These are phyloP conservation scores for Carcina quercana DNA, from an alignment of 2,888 invertebrate genomes.

Conservation along the genomic window DNA sequence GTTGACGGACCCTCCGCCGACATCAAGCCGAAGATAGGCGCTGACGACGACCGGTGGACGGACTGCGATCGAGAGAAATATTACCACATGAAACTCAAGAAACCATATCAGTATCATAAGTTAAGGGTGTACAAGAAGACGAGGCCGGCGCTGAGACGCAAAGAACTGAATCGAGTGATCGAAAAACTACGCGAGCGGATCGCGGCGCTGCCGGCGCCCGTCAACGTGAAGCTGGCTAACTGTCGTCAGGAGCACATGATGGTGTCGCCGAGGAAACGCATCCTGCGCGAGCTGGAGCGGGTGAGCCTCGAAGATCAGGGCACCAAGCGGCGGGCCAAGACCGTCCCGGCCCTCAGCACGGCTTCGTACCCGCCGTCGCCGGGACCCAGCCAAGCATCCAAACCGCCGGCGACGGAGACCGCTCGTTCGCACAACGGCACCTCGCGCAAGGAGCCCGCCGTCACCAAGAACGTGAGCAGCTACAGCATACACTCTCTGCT, in stretches of 20 bases:
- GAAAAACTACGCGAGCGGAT: constrained; percentile 54
- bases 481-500: constrained; percentile 91
- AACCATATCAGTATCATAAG: constrained; percentile 69
- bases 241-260: constrained; percentile 72
- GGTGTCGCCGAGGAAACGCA: constrained; percentile 88
- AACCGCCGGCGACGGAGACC: constrained; percentile 24
- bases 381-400: constrained; percentile 32
- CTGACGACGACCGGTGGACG: constrained; percentile 45
- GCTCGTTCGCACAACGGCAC: constrained; percentile 38
- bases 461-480: constrained; percentile 76
- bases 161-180: constrained; percentile 44
- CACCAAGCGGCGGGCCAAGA: constrained; percentile 74
- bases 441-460: constrained; percentile 38
- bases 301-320: constrained; percentile 82
- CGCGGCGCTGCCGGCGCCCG: constrained; percentile 48
- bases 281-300: constrained; percentile 86
- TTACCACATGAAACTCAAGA: constrained; percentile 68
- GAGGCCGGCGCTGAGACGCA: constrained; percentile 42
- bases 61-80: constrained; percentile 59
- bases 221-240: constrained; percentile 58
- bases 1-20: constrained; percentile 29
- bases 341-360: constrained; percentile 31
- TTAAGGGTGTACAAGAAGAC: constrained; percentile 67
- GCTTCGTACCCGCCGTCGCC: constrained; percentile 44
- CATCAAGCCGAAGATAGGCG: constrained; percentile 25